phyloP scores from a whole-genome alignment of 2,888 invertebrate genomes.

The Acleris sparsana region DNA sequence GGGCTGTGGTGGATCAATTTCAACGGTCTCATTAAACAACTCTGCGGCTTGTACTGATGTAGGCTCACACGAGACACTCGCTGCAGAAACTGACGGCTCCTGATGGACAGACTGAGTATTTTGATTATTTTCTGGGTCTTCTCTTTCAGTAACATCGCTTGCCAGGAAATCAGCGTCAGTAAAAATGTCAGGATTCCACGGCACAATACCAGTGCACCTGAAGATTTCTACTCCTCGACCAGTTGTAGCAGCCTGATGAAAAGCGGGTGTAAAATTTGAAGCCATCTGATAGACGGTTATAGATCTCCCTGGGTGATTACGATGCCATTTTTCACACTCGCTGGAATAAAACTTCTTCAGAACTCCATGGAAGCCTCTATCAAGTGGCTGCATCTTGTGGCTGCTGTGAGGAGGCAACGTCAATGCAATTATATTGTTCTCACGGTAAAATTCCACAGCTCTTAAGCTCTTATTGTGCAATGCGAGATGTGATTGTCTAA shows the following conservation, averaged over 20 bases:
- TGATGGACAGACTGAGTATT: too few species aligned
- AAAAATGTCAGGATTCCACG: constrained; percentile 41
- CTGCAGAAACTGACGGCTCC: too few species aligned
- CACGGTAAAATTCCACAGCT: too few species aligned
- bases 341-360: too few species aligned
- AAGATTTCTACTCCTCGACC: constrained; percentile 11
- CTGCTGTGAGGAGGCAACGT: too few species aligned
- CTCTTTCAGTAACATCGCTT: constrained; percentile 36
- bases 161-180: constrained; percentile 39
- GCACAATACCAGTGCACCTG: constrained; percentile 8
- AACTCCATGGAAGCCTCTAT: too few species aligned
- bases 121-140: constrained; percentile 1
- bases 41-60: too few species aligned
- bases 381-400: too few species aligned
- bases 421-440: too few species aligned
- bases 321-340: constrained; percentile 12
- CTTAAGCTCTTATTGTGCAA: not conserved
- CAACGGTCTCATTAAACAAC: too few species aligned
- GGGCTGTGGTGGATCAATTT: too few species aligned
- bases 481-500: constrained; percentile 39
- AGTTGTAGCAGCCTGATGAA: constrained; percentile 36
- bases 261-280: constrained; percentile 42
- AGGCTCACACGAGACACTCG: too few species aligned
- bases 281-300: constrained; percentile 44
- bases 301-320: constrained; percentile 40